Percentiles rank a stretch among this genome's conserved stretches.
These are phyloP conservation scores for Trissoscelio sp. DNA, from an alignment of 2,888 invertebrate genomes.

Conservation along the genomic window DNA sequence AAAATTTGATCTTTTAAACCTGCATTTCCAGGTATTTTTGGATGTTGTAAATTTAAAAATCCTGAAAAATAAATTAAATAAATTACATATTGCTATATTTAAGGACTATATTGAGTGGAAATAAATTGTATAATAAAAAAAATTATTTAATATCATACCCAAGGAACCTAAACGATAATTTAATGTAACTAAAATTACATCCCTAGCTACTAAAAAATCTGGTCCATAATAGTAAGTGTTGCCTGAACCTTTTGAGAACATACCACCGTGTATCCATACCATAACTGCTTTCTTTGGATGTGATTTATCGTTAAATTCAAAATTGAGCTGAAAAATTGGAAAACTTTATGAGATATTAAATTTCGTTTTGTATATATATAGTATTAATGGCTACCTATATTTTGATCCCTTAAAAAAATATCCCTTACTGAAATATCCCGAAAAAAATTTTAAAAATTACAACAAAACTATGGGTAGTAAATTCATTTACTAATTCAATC, in stretches of 20 bases:
- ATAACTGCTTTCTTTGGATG: constrained; percentile 62
- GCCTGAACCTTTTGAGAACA: constrained; percentile 56
- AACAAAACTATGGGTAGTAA: too few species aligned
- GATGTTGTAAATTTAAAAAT: constrained; percentile 54
- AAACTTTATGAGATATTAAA: too few species aligned
- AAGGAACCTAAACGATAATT: constrained; percentile 75
- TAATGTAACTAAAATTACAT: constrained; percentile 72
- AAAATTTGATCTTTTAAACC: constrained; percentile 84
- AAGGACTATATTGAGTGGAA: too few species aligned
- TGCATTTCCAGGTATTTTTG: constrained; percentile 70
- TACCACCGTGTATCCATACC: constrained; percentile 72
- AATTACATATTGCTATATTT: too few species aligned
- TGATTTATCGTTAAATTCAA: background rate
- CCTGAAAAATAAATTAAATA: background rate
- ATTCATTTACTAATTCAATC: too few species aligned
- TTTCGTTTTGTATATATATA: too few species aligned
- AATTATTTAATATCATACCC: constrained; percentile 67
- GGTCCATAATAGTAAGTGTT: constrained; percentile 69
- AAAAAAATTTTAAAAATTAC: too few species aligned
- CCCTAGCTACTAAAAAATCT: constrained; percentile 73
- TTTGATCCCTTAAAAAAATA: too few species aligned
- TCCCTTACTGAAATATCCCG: too few species aligned
- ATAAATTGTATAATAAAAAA: too few species aligned
- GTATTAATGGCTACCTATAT: too few species aligned
- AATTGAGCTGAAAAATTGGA: too few species aligned